Evolutionary conservation across 2,797 vertebrate genomes (phyloP).

Genomic region (Enteromius mattozi): DNA sequence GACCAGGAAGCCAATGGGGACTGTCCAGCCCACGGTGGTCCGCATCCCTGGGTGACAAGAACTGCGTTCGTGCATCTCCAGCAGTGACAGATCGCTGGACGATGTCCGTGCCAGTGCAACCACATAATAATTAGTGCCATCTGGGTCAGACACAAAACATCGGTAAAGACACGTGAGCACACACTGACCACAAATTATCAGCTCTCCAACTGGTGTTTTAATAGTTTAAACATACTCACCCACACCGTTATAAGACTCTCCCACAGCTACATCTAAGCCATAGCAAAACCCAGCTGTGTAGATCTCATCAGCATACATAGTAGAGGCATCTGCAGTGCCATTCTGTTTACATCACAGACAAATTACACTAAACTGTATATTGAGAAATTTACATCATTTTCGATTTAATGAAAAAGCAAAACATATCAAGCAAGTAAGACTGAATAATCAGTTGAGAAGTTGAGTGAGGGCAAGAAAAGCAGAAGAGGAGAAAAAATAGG

Average conservation of each 20-base stretch:
- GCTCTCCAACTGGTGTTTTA: neutral
- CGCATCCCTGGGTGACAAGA: conserved; percentile 84
- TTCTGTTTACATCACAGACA: conserved; percentile 69
- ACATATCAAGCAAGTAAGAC: neutral
- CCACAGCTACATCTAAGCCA: conserved; percentile 79
- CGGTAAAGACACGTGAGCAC: neutral
- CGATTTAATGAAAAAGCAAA: neutral
- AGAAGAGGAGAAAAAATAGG: neutral
- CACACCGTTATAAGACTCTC: conserved; percentile 80
- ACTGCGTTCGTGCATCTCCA: conserved; percentile 86
- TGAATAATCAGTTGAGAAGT: neutral
- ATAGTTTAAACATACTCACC: conserved; percentile 67
- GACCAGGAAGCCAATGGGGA: conserved; percentile 84
- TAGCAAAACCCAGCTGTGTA: conserved; percentile 81
- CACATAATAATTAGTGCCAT: conserved; percentile 80
- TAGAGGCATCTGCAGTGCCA: conserved; percentile 79
- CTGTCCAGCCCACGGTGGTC: conserved; percentile 85
- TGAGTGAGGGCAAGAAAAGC: neutral
- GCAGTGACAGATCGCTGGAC: conserved; percentile 79
- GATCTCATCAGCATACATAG: conserved; percentile 81
- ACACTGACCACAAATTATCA: neutral
- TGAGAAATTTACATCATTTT: neutral
- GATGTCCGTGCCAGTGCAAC: conserved; percentile 82
- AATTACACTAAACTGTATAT: neutral
- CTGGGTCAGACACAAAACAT: conserved; percentile 58